These are phyloP conservation scores for Pachyramphus minor DNA, from an alignment of 2,113 vertebrate genomes.

Conservation along the genomic window DNA sequence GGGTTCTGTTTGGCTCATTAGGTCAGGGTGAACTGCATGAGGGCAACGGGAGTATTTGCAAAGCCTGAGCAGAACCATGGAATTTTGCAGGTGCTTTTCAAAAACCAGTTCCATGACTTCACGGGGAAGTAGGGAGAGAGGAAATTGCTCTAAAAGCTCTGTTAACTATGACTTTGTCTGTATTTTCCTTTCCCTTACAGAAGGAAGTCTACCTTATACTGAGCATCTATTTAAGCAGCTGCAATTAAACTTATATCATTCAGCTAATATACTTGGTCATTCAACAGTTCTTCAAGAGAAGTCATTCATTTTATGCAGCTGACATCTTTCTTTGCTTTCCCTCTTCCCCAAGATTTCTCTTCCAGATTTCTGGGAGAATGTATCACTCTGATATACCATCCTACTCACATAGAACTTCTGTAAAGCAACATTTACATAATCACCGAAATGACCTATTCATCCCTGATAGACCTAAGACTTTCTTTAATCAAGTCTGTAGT, in stretches of 20 bases:
- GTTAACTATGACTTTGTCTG: not conserved
- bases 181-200: not conserved
- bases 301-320: slow-evolving; percentile 5
- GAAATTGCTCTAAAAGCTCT: not conserved
- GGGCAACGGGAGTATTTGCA: not conserved
- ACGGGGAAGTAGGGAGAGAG: not conserved
- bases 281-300: not conserved
- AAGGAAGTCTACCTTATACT: not conserved
- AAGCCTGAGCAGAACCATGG: not conserved
- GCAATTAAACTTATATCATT: not conserved
- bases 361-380: not conserved
- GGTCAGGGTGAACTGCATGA: slow-evolving; percentile 26
- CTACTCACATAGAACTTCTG: not conserved
- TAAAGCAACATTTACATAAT: slow-evolving; percentile 38
- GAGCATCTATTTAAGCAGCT: not conserved
- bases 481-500: not conserved
- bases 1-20: not conserved
- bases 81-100: not conserved
- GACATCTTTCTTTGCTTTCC: not conserved
- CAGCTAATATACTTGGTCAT: not conserved
- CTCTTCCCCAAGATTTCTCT: rapidly evolving
- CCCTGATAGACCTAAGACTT: not conserved
- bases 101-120: not conserved
- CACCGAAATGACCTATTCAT: slow-evolving; percentile 24
- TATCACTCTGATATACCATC: not conserved